These are phyloP conservation scores for Guaruba guarouba DNA, from an alignment of 2,113 vertebrate genomes.

Conservation along the genomic window DNA sequence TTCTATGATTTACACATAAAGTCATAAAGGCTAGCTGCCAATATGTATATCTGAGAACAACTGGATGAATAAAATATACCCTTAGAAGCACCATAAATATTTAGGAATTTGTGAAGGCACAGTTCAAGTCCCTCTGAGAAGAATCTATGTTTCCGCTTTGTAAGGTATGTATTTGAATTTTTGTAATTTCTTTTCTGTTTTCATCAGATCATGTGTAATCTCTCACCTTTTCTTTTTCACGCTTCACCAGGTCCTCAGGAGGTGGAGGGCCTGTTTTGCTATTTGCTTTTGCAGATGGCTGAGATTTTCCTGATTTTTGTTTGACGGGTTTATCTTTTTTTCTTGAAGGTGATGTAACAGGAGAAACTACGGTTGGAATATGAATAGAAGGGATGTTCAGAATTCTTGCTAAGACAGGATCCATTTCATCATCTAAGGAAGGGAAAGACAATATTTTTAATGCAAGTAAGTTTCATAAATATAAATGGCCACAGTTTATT, in stretches of 20 bases:
- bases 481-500: neutral
- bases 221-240: constrained; percentile 72
- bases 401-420: constrained; percentile 61
- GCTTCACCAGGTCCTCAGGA: constrained; percentile 45
- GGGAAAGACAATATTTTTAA: neutral
- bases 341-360: neutral
- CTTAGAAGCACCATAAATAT: neutral
- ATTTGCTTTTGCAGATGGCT: neutral
- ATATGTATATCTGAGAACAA: neutral
- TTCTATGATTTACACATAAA: neutral
- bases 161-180: neutral
- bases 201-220: neutral
- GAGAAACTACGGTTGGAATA: constrained; percentile 2
- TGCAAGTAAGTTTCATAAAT: neutral
- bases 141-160: neutral
- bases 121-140: neutral
- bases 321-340: constrained; percentile 59
- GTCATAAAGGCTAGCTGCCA: neutral
- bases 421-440: constrained; percentile 58
- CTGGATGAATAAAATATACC: neutral
- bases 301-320: constrained; percentile 57
- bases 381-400: constrained; percentile 69
- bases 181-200: neutral
- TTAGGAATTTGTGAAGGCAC: neutral
- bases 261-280: neutral